Evolutionary conservation across 2,113 vertebrate genomes (phyloP), one percentile per base, ranked within the genome.

Genomic region (Caloenas nicobarica): DNA sequence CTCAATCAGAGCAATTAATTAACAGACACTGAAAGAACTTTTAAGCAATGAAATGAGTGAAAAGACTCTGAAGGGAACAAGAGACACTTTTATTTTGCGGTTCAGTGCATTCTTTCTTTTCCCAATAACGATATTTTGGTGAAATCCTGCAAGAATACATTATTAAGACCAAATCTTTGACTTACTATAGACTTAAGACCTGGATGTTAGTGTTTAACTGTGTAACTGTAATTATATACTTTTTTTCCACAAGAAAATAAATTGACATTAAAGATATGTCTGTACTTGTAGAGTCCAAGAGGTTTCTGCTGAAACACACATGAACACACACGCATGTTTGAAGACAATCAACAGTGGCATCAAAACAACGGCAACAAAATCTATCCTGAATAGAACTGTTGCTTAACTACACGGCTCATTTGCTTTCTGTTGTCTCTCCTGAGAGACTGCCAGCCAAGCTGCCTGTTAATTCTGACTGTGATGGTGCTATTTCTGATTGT

Each of bases 1-100:
- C 95, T 89, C 95, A 96, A 96, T 96, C 94, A 89, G 46, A 92
- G 92, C 88, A 96, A 95, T 97, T 97, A 96, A 97, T 97, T 97
- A 97, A 91, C 92, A 95, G 91, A 16, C 89, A 56, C 44, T 71
- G 80, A 78, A 96, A 96, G 89, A 94, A 80, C 65, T 86, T 46
- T 89, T 70, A 91, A 87, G 80, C 69, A 90, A 97, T 69, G 44
- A 95, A 34, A 73, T 31, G 76, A 93, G 84, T 60, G 53, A 89
- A 89, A 89, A 46, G 54, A 86, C 54, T 88, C 73, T n/a, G 23
- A 86, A 57, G 34, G 44, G 70, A 95, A 29, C 36, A 89, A 53
- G 68, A 91, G 33, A 22, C 19, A 18, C 22, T 82, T 74, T 25
- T 84, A 33, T 83, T 93, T 81, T 64, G 62, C 19, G 11, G 69